Evolutionary conservation across 2,888 invertebrate species (phyloP).

Genomic region (Aphelenchoides bicaudatus): DNA sequence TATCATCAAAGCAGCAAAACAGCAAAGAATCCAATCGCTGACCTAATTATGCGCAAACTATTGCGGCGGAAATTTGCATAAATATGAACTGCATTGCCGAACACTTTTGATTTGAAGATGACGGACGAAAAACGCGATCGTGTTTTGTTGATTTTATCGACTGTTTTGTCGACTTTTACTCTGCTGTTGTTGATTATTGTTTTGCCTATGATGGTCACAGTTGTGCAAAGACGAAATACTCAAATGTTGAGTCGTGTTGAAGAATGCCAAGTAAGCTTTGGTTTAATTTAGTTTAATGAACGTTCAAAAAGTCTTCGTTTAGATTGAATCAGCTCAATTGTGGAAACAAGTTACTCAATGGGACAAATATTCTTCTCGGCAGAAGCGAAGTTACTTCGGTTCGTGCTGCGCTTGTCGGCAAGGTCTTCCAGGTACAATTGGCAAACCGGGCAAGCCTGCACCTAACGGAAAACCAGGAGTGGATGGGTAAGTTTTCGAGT

Average conservation of each 20-base stretch:
- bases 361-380: background rate
- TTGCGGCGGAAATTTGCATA: too few relatives aligned
- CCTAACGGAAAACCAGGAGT: conserved; percentile 1
- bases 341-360: conserved; percentile 13
- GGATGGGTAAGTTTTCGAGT: background rate
- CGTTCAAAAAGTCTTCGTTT: background rate
- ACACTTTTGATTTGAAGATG: too few relatives aligned
- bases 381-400: conserved; percentile 1
- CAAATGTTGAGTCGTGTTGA: conserved; percentile 1
- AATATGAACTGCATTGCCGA: too few relatives aligned
- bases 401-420: conserved; percentile 12
- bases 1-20: too few relatives aligned
- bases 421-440: background rate
- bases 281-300: background rate
- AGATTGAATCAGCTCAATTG: background rate
- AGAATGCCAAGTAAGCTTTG: conserved; percentile 16
- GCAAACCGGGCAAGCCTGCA: conserved; percentile 3
- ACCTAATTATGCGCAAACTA: too few relatives aligned
- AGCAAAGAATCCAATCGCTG: too few relatives aligned
- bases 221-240: conserved; percentile 10
- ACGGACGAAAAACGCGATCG: conserved; percentile 6
- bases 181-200: conserved; percentile 2
- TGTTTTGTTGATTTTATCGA: background rate
- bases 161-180: conserved; percentile 8
- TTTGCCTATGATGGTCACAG: background rate